Conservation (phyloP, 2,113 vertebrate genomes). For the Rousettus leschenaultii region DNA sequence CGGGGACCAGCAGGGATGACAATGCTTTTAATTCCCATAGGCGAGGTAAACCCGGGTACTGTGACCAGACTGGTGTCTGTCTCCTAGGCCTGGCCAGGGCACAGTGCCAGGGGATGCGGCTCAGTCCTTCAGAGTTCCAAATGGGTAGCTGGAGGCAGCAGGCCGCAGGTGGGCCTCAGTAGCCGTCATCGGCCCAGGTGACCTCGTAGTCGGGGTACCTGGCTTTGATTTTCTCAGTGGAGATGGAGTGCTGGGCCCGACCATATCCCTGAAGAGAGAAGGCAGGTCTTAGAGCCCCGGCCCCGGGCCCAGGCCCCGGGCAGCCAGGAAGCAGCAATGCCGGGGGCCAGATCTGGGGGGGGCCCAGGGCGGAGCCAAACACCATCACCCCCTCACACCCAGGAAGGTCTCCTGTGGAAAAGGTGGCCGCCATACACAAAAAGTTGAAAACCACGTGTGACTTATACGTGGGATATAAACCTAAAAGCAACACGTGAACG, state of each 20-base stretch:
- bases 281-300: rapidly evolving
- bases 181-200: conserved; percentile 95
- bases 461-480: no score
- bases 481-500: no score
- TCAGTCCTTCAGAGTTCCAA: rapidly evolving
- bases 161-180: conserved; percentile 78
- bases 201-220: conserved; percentile 90
- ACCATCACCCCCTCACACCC: no score
- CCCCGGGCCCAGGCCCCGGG: background rate
- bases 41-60: rapidly evolving
- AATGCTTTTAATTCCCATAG: conserved; percentile 24
- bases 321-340: background rate
- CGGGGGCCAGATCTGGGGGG: background rate
- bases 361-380: background rate
- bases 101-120: background rate
- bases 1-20: background rate
- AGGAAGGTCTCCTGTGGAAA: background rate
- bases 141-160: rapidly evolving
- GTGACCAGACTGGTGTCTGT: background rate
- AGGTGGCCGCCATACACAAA: background rate
- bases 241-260: conserved; percentile 88
- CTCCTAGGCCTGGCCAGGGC: background rate
- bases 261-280: conserved; percentile 89
- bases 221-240: conserved; percentile 90
- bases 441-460: no score